phyloP scores from a whole-genome alignment of 2,888 invertebrate genomes.

The Ectemnius cavifrons region DNA sequence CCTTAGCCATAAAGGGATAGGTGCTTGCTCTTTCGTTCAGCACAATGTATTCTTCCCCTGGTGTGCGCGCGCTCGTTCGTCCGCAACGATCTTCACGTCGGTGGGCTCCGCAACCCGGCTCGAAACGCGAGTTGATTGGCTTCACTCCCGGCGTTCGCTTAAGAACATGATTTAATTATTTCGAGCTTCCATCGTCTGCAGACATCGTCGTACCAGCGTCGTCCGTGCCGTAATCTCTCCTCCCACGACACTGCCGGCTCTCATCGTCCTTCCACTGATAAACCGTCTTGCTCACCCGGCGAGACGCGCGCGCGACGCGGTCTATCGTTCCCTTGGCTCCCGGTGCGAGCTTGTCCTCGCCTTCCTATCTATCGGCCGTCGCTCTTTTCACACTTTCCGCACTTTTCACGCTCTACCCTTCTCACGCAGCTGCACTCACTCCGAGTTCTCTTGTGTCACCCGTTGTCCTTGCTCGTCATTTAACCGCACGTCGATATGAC shows the following conservation, averaged over 20 bases:
- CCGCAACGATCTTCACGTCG: conserved; percentile 1
- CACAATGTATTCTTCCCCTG: background rate
- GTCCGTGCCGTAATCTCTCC: conserved; percentile 19
- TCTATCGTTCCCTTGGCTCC: background rate
- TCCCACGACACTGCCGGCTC: conserved; percentile 14
- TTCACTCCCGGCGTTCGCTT: conserved; percentile 48
- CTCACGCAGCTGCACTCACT: background rate
- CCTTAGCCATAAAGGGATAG: conserved; percentile 7
- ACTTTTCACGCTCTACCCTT: background rate
- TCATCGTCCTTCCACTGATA: conserved; percentile 26
- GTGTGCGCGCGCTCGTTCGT: conserved; percentile 4
- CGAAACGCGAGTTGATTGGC: conserved; percentile 60
- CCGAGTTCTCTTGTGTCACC: background rate
- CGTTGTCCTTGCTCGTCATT: conserved; percentile 1
- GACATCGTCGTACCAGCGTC: conserved; percentile 15
- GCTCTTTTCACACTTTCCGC: background rate
- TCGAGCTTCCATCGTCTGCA: conserved; percentile 39
- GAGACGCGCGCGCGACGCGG: background rate
- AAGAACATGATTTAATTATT: conserved; percentile 64
- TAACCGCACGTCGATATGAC: background rate
- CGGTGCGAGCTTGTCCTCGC: background rate
- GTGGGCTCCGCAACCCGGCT: conserved; percentile 33
- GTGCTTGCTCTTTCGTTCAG: conserved; percentile 10
- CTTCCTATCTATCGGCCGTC: background rate
- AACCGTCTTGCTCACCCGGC: background rate